phyloP scores from a whole-genome alignment of 2,113 vertebrate genomes.

The Clarias magur region DNA sequence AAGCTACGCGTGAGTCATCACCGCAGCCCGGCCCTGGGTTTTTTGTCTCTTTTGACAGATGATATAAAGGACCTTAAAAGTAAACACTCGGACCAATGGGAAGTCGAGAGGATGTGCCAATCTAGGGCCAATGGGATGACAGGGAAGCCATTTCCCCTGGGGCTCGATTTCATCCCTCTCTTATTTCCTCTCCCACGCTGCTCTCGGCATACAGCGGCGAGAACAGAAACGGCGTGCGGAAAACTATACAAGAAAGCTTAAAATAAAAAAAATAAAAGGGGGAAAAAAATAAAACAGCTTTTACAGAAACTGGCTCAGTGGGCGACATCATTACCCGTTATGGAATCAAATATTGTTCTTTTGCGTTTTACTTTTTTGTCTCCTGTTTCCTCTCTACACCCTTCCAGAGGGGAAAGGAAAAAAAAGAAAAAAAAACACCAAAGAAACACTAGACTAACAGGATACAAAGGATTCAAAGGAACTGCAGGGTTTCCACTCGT shows the following conservation, averaged over 20 bases:
- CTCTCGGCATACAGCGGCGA: neutral
- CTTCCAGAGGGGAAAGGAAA: neutral
- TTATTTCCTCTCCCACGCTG: slow-evolving; percentile 17
- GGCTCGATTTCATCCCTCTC: slow-evolving; percentile 45
- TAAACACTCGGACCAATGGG: slow-evolving; percentile 56
- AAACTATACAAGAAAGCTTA: neutral
- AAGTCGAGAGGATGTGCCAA: slow-evolving; percentile 39
- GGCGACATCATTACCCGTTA: neutral
- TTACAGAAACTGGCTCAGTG: neutral
- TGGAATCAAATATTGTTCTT: neutral
- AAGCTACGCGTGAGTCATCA: slow-evolving; percentile 53
- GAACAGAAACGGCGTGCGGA: neutral
- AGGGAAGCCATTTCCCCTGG: slow-evolving; percentile 59
- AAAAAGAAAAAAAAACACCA: neutral
- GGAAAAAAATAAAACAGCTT: neutral
- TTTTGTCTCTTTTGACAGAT: slow-evolving; percentile 53
- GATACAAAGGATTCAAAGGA: neutral
- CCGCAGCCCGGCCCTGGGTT: slow-evolving; percentile 59
- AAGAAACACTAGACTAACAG: neutral
- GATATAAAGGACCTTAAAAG: slow-evolving; percentile 52
- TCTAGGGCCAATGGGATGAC: slow-evolving; percentile 59
- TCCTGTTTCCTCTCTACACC: slow-evolving; percentile 51
- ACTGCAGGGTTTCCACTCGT: neutral
- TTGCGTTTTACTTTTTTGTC: slow-evolving; percentile 13
- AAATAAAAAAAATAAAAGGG: neutral